Conservation (phyloP, 2,797 vertebrate genomes). For the Alauda arvensis region DNA sequence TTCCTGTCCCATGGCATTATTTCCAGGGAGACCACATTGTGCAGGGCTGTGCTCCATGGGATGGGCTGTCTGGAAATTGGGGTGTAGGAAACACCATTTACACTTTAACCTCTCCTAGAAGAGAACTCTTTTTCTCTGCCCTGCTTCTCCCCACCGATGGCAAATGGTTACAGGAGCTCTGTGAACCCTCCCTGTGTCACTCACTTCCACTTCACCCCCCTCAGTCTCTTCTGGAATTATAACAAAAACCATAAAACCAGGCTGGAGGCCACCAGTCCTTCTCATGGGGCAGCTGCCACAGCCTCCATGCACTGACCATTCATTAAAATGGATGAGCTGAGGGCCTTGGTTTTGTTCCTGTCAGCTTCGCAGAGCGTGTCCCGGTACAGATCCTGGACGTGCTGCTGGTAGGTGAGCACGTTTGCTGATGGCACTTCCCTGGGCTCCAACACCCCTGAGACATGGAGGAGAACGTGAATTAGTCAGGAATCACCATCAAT, state of each 20-base stretch:
- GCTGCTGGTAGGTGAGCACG: constrained; percentile 19
- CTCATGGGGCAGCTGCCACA: not conserved
- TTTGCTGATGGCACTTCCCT: not conserved
- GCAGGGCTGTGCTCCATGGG: not conserved
- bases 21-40: not conserved
- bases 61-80: not conserved
- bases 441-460: not conserved
- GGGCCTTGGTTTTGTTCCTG: not conserved
- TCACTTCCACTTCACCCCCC: not conserved
- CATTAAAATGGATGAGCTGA: not conserved
- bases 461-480: not conserved
- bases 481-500: not conserved
- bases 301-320: constrained; percentile 22
- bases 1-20: not conserved
- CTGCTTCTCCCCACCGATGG: not conserved
- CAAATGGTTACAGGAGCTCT: not conserved
- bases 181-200: not conserved
- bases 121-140: not conserved
- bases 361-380: not conserved
- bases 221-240: not conserved
- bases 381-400: not conserved
- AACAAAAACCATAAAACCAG: not conserved
- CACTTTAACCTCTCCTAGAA: not conserved
- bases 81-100: not conserved
- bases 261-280: not conserved